Conservation (phyloP, 92 coral and sea anemone species). For the Porites evermanni region DNA sequence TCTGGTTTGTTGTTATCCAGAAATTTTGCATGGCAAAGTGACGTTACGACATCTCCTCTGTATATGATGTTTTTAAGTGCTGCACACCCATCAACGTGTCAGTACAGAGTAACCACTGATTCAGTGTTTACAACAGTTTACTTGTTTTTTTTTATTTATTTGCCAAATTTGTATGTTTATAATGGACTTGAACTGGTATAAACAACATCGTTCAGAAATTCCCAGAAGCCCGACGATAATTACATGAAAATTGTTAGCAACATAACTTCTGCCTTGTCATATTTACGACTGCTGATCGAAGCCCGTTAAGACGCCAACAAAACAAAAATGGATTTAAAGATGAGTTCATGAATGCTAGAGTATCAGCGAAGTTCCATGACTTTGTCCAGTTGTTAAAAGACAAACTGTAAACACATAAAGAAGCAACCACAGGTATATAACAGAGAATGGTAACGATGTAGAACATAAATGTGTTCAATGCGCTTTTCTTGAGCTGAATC, state of each 20-base stretch:
- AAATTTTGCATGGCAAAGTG: too few relatives aligned
- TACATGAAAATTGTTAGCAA: neutral
- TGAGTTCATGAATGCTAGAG: constrained; percentile 11
- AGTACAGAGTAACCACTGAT: too few relatives aligned
- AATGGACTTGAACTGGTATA: too few relatives aligned
- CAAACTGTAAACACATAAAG: neutral
- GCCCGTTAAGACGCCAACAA: constrained; percentile 9
- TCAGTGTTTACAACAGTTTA: too few relatives aligned
- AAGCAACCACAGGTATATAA: neutral
- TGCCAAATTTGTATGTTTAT: too few relatives aligned
- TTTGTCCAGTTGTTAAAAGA: neutral
- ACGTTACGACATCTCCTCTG: too few relatives aligned
- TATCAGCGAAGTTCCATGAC: neutral
- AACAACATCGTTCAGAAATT: too few relatives aligned
- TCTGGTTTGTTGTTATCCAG: too few relatives aligned
- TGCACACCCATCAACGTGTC: too few relatives aligned
- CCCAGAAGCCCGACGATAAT: too few relatives aligned
- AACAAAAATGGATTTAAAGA: constrained; percentile 3
- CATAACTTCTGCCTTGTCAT: neutral
- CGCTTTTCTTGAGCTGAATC: neutral
- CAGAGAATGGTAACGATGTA: neutral
- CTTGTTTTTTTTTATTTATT: too few relatives aligned
- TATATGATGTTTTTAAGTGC: too few relatives aligned
- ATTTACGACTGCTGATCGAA: constrained; percentile 3
- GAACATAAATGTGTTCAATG: neutral